Conservation (phyloP, 1,140 invertebrate genomes). For the Drosophila santomea region DNA sequence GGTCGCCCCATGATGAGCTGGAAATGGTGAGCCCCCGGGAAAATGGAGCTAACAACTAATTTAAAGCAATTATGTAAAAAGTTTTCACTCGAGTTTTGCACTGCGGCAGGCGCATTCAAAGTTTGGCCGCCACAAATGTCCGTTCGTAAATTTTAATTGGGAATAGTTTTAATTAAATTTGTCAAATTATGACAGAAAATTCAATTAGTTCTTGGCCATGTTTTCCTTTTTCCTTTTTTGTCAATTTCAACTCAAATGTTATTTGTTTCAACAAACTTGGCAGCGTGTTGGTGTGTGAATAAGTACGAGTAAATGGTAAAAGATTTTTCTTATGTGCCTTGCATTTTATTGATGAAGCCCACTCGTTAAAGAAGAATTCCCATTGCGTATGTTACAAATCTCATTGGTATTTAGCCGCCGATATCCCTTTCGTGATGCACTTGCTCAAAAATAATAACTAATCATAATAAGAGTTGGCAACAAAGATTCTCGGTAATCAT, state of each 20-base stretch:
- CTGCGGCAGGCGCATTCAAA: slow-evolving; percentile 48
- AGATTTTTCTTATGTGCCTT: neutral
- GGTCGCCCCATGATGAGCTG: slow-evolving; percentile 27
- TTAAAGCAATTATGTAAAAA: slow-evolving; percentile 82
- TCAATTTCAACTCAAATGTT: slow-evolving; percentile 52
- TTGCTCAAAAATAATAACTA: slow-evolving; percentile 75
- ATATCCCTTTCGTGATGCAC: slow-evolving; percentile 40
- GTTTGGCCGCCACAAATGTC: slow-evolving; percentile 62
- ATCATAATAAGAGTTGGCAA: slow-evolving; percentile 69
- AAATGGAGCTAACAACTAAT: slow-evolving; percentile 75
- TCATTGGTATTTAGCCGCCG: slow-evolving; percentile 61
- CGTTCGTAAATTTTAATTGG: slow-evolving; percentile 57
- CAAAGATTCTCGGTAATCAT: slow-evolving; percentile 63
- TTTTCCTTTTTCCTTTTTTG: neutral
- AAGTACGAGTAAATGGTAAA: neutral
- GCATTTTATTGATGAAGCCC: neutral
- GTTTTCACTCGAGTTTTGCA: slow-evolving; percentile 45
- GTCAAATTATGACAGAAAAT: slow-evolving; percentile 69
- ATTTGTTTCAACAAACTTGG: slow-evolving; percentile 15
- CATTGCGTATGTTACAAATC: slow-evolving; percentile 56
- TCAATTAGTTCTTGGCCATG: slow-evolving; percentile 42
- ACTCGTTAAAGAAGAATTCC: slow-evolving; percentile 33
- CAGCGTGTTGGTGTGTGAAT: neutral
- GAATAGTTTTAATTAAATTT: slow-evolving; percentile 83
- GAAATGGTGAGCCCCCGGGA: neutral